These are phyloP conservation scores for Punctoribates punctum DNA, from an alignment of 2,888 invertebrate species.

Conservation along the genomic window DNA sequence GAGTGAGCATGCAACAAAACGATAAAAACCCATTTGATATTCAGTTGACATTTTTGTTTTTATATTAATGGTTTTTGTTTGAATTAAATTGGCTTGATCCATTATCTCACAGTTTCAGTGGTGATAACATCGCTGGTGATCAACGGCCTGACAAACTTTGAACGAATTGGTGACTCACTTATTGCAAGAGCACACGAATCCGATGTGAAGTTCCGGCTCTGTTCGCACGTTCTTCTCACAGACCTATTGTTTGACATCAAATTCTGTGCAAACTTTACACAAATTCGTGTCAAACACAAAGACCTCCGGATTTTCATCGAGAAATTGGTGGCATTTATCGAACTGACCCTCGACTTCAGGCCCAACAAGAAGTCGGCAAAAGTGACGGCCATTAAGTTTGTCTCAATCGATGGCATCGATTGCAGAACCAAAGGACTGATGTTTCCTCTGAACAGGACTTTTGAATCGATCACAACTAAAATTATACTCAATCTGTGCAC, in stretches of 20 bases:
- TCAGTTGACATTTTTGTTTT: too few relatives aligned
- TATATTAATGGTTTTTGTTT: too few relatives aligned
- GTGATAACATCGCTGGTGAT: constrained; percentile 10
- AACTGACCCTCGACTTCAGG: constrained; percentile 29
- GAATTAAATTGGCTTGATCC: too few relatives aligned
- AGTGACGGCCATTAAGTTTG: neutral
- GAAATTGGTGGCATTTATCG: constrained; percentile 33
- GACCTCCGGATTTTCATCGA: constrained; percentile 30
- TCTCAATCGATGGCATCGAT: constrained; percentile 38
- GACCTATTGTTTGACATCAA: constrained; percentile 30
- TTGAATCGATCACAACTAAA: constrained; percentile 30
- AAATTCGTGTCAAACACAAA: constrained; percentile 24
- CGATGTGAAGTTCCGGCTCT: constrained; percentile 12
- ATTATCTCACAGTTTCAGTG: too few relatives aligned
- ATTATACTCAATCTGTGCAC: neutral
- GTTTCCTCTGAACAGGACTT: constrained; percentile 36
- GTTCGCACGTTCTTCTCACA: constrained; percentile 27
- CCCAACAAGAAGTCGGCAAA: neutral
- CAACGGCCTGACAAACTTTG: constrained; percentile 31
- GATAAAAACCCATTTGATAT: too few relatives aligned
- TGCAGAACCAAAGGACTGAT: constrained; percentile 24
- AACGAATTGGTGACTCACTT: constrained; percentile 37
- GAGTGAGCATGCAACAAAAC: too few relatives aligned
- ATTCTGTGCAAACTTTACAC: constrained; percentile 32
- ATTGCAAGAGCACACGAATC: constrained; percentile 32